Evolutionary conservation across 2,797 vertebrate species (phyloP).

Genomic region (Eutrigla gurnardus): DNA sequence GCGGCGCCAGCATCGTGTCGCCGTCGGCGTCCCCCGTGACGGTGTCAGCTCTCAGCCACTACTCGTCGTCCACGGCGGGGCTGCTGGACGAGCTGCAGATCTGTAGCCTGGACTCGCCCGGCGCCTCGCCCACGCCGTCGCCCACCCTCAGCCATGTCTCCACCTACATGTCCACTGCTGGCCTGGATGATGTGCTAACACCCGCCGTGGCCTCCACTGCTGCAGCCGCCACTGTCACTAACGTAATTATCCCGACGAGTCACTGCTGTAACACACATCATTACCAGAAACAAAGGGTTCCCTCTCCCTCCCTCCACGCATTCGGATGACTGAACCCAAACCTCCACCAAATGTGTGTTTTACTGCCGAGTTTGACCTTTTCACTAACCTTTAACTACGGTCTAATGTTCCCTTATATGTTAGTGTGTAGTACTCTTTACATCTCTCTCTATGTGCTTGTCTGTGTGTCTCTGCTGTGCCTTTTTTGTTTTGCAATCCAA

Average conservation of each 20-base stretch:
- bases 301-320: slow-evolving; percentile 23
- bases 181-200: slow-evolving; percentile 78
- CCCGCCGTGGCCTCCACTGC: slow-evolving; percentile 79
- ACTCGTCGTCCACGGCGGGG: slow-evolving; percentile 89
- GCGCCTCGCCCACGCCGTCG: slow-evolving; percentile 88
- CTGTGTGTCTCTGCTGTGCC: slow-evolving; percentile 31
- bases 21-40: slow-evolving; percentile 82
- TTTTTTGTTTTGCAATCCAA: slow-evolving; percentile 22
- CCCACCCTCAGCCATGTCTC: slow-evolving; percentile 91
- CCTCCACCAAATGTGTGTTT: slow-evolving; percentile 41
- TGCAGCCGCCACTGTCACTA: slow-evolving; percentile 86
- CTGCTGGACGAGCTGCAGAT: slow-evolving; percentile 90
- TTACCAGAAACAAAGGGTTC: slow-evolving; percentile 47
- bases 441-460: slow-evolving; percentile 42
- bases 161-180: slow-evolving; percentile 79
- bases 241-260: slow-evolving; percentile 88
- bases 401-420: slow-evolving; percentile 37
- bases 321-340: slow-evolving; percentile 57
- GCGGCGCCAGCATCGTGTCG: slow-evolving; percentile 57
- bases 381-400: slow-evolving; percentile 64
- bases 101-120: slow-evolving; percentile 86
- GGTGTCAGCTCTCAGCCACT: slow-evolving; percentile 89
- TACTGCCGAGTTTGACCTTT: slow-evolving; percentile 39
- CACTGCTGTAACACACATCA: slow-evolving; percentile 67
- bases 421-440: slow-evolving; percentile 35